Base-by-base conservation (phyloP, 2,113 vertebrate species). In the rat (Rattus norvegicus) region DNA sequence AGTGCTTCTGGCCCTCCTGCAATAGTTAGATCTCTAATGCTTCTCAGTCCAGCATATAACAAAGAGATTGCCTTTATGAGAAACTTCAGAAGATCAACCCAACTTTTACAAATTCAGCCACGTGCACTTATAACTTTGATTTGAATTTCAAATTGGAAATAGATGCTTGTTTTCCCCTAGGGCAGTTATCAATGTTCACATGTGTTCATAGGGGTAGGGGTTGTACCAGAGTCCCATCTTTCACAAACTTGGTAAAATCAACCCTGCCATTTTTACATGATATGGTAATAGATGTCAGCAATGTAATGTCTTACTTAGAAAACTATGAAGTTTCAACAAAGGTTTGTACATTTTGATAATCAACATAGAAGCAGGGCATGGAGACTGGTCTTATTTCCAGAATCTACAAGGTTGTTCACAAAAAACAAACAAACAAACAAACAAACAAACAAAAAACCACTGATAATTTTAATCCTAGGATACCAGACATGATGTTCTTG, bases 141-240 rank as follows among this genome's bases (percentile, higher is more conserved):
- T 96, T 92, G 95, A 84, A 65, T 92, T 96, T 94, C 95, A 77
- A 95, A 92, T 93, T 95, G 94, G 85, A 84, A 97, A 75, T 19
- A 56, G 33, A 13, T 83, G 49, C 92, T 91, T 93, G 36, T 89
- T 97, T 88, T 85, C 36, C 87, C 89, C 3, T 79, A 14, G 83
- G 92, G 39, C 80, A 93, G 93, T 9, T 39, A 89, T 93, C 43
- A 88, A 88, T 83, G 95, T 91, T 92, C 79, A 91, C 0, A 3
- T 22, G 81, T 91, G 97, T 94, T 76, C 88, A 93, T 14, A 19
- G 20, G 28, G 17, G 70, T 11, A 63, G 63, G 90, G 92, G 70
- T 92, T 92, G 36, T 39, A 95, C 39, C 56, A 95, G 54, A 86
- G n/a, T 91, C 95, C 63, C 89, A 97, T 91, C 81, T 97, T 73